Evolutionary conservation across 2,888 invertebrate species (phyloP).

Genomic region (Cephus pulcher): DNA sequence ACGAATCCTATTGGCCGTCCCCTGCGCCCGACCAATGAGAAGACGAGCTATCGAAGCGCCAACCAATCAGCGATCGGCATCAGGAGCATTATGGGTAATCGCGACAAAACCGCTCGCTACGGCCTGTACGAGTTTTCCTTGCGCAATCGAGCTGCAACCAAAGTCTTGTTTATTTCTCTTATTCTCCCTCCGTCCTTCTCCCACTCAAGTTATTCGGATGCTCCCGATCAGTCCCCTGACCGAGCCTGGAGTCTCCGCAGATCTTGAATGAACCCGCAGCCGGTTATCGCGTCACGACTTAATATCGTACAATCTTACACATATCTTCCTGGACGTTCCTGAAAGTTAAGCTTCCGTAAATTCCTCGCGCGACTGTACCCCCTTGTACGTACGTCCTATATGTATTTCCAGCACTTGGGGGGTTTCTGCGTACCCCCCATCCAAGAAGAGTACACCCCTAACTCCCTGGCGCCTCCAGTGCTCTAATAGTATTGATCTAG

Average conservation of each 20-base stretch:
- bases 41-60: not conserved
- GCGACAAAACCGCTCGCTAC: not conserved
- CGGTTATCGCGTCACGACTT: not conserved
- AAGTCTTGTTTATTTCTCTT: slow-evolving; percentile 1
- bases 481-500: slow-evolving; percentile 43
- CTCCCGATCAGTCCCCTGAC: not conserved
- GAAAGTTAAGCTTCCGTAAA: not conserved
- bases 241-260: not conserved
- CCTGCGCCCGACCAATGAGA: not conserved
- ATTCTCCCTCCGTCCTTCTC: not conserved
- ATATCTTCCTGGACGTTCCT: not conserved
- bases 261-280: not conserved
- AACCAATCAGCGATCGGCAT: not conserved
- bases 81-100: not conserved
- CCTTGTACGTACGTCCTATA: not conserved
- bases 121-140: not conserved
- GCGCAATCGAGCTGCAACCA: slow-evolving; percentile 1
- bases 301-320: not conserved
- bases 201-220: not conserved
- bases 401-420: not conserved
- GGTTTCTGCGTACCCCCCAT: slow-evolving; percentile 24
- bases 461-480: slow-evolving; percentile 23
- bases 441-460: slow-evolving; percentile 5
- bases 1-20: not conserved
- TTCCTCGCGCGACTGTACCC: not conserved